Evolutionary conservation across 2,113 vertebrate species (phyloP).

Genomic region (Cottus gobio): DNA sequence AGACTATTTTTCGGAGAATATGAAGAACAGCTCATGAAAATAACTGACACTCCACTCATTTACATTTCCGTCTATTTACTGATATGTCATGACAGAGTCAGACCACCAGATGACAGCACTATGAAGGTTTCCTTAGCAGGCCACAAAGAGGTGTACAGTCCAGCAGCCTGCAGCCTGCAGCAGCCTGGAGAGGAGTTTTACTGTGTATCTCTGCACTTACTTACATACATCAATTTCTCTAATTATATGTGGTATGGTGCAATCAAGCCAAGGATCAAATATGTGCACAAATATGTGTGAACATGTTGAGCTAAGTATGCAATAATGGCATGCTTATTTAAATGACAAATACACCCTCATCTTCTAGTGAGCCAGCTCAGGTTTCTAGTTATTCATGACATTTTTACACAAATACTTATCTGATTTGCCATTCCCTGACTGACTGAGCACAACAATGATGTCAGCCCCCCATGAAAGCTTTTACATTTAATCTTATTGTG

Average conservation of each 20-base stretch:
- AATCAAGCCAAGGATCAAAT: not conserved
- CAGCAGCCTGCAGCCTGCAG: too few species aligned
- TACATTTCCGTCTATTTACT: conserved; percentile 10
- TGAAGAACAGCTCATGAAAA: not conserved
- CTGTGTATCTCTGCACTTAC: not conserved
- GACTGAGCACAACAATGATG: conserved; percentile 1
- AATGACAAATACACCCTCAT: conserved; percentile 27
- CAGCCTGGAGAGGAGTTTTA: too few species aligned
- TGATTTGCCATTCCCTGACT: conserved; percentile 8
- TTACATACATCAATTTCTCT: not conserved
- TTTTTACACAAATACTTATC: conserved; percentile 10
- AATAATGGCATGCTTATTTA: conserved; percentile 7
- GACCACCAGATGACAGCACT: conserved; percentile 84
- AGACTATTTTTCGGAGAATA: not conserved
- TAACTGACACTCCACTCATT: not conserved
- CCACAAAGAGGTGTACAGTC: not conserved
- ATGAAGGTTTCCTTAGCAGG: conserved; percentile 61
- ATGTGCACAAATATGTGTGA: not conserved
- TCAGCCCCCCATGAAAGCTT: conserved; percentile 1
- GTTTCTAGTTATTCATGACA: not conserved
- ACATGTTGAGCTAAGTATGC: not conserved
- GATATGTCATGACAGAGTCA: conserved; percentile 68
- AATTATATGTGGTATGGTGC: not conserved
- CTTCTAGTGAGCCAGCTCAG: not conserved
- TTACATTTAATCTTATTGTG: conserved; percentile 8